Evolutionary conservation across 2,113 vertebrate species (phyloP).

Genomic region (Mugil cephalus): DNA sequence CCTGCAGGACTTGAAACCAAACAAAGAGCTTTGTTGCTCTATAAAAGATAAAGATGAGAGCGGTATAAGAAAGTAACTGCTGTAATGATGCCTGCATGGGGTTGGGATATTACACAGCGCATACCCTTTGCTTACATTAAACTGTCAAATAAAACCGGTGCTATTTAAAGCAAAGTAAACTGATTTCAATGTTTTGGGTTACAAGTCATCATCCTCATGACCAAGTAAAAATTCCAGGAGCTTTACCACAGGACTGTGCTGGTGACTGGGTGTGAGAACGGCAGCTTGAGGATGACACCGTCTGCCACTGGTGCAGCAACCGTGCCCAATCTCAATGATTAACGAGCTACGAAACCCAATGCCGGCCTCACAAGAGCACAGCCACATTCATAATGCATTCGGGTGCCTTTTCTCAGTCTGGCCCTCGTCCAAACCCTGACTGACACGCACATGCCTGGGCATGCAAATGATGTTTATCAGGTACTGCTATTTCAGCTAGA

Average conservation of each 20-base stretch:
- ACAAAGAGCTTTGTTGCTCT: background rate
- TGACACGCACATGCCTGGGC: background rate
- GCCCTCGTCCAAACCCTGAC: conserved; percentile 48
- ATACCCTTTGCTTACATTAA: conserved; percentile 19
- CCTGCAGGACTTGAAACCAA: background rate
- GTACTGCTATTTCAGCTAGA: conserved; percentile 17
- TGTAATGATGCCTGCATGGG: conserved; percentile 3
- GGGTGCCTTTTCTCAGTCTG: conserved; percentile 60
- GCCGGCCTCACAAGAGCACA: conserved; percentile 39
- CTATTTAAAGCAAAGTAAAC: conserved; percentile 15
- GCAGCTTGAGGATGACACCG: conserved; percentile 9
- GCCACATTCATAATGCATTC: conserved; percentile 82
- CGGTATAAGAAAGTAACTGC: background rate
- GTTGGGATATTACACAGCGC: conserved; percentile 3
- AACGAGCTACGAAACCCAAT: conserved; percentile 75
- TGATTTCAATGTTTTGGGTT: background rate
- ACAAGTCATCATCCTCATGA: background rate
- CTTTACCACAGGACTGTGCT: background rate
- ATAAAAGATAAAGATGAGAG: background rate
- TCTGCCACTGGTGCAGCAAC: conserved; percentile 20
- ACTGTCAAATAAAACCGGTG: background rate
- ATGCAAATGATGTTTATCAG: conserved; percentile 5
- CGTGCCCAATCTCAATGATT: conserved; percentile 74
- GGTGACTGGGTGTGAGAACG: conserved; percentile 1
- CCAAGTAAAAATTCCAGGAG: conserved; percentile 3